Base-by-base conservation (phyloP, 2,888 invertebrate species). In the Pteria penguin region DNA sequence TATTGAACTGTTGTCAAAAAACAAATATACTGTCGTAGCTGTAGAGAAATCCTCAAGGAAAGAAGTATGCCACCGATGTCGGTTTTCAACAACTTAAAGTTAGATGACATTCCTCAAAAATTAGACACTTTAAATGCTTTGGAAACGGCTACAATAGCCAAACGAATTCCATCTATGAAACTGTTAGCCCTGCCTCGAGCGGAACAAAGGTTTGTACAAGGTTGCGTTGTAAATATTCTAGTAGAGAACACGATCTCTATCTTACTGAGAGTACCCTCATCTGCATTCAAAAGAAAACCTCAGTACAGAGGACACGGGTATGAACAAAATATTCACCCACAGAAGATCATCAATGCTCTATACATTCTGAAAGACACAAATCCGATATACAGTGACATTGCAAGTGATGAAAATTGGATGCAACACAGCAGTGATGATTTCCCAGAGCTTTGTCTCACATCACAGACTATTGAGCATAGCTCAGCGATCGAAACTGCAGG, bases 151-250 rank as follows among this genome's bases (percentile, higher is more conserved):
- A 32, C 73, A 1, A n/a, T 77, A 4, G 52, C 60, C 4, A 62
- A 65, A 66, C 54, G 72, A 61, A 72, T 72, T 24, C 75, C 78
- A 2, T 78, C 75, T 31, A 78, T 78, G 78, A 78, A 78, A 36
- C 14, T 72, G 11, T 14, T 66, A 2, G 60, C 62, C 22, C 26
- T 78, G 8, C 72, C 72, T n/a, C 62, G 58, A 55, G 78, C 75
- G 24, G 68, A 31, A 54, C 78, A 78, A 72, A 72, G 22, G 22
- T 67, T 65, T 26, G 29, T 72, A 8, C 31, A 22, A 8, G 78
- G 78, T n/a, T 31, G 24, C 18, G 75, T 78, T 55, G 45, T 78
- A 1, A 75, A 78, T 69, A 66, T 75, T 11, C 75, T 75, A 54
- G 63, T 69, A 32, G 63, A 75, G 18, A 11, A 72, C 14, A 62